Percentiles rank a stretch among this genome's conserved stretches.
Conservation (phyloP, 1,140 invertebrate genomes). For the Gryon sp. region DNA sequence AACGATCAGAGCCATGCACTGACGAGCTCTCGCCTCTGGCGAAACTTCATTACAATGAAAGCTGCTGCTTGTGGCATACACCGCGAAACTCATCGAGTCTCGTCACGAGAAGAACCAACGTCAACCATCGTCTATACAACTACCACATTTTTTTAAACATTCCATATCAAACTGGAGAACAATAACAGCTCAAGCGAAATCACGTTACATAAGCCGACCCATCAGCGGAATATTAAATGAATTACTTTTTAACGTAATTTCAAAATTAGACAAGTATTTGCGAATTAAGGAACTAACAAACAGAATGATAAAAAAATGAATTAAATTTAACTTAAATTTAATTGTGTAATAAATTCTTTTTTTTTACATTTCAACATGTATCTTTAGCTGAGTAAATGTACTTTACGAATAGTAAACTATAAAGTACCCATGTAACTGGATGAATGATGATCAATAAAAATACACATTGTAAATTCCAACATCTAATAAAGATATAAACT, state of each 20-base stretch:
- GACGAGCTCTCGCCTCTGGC: slow-evolving; percentile 50
- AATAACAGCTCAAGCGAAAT: slow-evolving; percentile 34
- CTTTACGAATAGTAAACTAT: too few species aligned
- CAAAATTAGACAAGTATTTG: neutral
- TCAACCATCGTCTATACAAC: slow-evolving; percentile 35
- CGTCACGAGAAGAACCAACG: slow-evolving; percentile 54
- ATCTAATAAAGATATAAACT: too few species aligned
- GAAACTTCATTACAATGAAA: slow-evolving; percentile 58
- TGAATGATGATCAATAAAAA: too few species aligned
- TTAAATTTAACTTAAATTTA: too few species aligned
- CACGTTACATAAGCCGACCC: slow-evolving; percentile 16
- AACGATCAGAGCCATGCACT: slow-evolving; percentile 48
- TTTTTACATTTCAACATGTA: too few species aligned
- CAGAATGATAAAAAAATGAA: too few species aligned
- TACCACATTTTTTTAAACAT: slow-evolving; percentile 27
- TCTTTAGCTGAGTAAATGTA: too few species aligned
- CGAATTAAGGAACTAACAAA: too few species aligned
- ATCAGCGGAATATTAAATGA: slow-evolving; percentile 6
- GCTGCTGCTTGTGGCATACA: slow-evolving; percentile 53
- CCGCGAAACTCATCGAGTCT: slow-evolving; percentile 46
- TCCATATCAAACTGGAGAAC: slow-evolving; percentile 41
- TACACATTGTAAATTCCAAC: too few species aligned
- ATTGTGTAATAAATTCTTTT: too few species aligned
- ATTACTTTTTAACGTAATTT: neutral
- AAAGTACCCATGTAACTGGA: too few species aligned